Evolutionary conservation across 2,797 vertebrate genomes (phyloP), one percentile per base, ranked within the genome.

Genomic region (Mormyrops boulengeri): DNA sequence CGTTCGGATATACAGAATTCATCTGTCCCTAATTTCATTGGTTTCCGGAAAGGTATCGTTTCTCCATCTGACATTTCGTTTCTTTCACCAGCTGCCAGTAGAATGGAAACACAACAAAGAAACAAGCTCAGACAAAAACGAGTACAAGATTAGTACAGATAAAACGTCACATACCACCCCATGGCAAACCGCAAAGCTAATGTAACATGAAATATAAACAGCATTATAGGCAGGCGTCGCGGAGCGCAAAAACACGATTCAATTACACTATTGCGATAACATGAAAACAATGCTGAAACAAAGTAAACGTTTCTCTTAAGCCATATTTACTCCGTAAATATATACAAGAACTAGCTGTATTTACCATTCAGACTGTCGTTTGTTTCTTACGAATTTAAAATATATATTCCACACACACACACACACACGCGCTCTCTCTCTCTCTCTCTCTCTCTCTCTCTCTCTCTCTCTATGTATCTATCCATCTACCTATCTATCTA

Each of bases 161-260:
- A n/a, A 80, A 80, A 80, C n/a, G 73, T 44, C 44, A 80, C 38
- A 80, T 44, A 80, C 34, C 73, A 44, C 14, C 38, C 14, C 19
- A 44, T 80, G 38, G 73, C 73, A 80, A 80, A 80, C 41, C 38
- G 73, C 38, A 80, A 80, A 41, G 38, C 6, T n/a, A 80, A 80
- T 80, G 38, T 44, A 7, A 80, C 73, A 44, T 80, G 73, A 80
- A 80, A 80, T 80, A 80, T 80, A 80, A 80, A 80, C 34, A 80
- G 14, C 17, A 19, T n/a, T 44, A 44, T 80, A 80, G 73, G 19
- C 17, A 19, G 73, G 73, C 69, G 34, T 11, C 62, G 62, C 9
- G 22, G 11, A 4, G 26, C 62, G 9, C 1, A 34, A 12, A 80
- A 80, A 44, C 73, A 80, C 6, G n/a, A 44, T 80, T 44, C 17